A percentile compares a stretch with the other conserved stretches of the same genome.
These are phyloP conservation scores for Martes martes DNA, from an alignment of 2,113 vertebrate genomes.

Conservation along the genomic window DNA sequence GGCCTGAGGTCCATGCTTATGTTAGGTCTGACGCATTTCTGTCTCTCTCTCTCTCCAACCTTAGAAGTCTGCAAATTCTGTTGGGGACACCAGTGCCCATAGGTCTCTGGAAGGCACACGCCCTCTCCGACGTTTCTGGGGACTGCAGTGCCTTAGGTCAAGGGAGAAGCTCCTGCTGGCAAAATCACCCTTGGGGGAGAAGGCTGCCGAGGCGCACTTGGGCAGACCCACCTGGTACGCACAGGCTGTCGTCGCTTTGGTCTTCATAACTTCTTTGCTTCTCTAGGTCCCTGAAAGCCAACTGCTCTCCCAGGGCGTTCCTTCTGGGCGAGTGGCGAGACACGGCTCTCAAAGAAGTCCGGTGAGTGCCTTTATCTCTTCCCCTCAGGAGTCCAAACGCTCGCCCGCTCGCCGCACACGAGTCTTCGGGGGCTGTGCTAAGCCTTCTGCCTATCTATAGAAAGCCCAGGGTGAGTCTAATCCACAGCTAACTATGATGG, in stretches of 20 bases:
- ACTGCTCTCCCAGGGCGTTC: rapidly evolving
- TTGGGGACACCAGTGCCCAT: rapidly evolving
- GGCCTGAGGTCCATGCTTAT: rapidly evolving
- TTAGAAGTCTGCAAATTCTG: neutral
- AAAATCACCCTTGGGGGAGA: neutral
- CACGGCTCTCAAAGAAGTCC: neutral
- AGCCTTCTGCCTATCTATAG: neutral
- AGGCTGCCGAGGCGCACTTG: neutral
- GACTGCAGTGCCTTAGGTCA: neutral
- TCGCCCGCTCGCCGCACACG: neutral
- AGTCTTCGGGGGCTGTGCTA: neutral
- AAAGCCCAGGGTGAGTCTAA: neutral
- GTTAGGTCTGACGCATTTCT: neutral
- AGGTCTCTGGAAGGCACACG: neutral
- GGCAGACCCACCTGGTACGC: neutral
- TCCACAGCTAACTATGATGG: rapidly evolving
- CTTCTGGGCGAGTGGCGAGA: neutral
- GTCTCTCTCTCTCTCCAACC: neutral
- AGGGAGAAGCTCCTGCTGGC: neutral
- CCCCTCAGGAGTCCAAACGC: neutral
- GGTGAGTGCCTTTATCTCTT: neutral
- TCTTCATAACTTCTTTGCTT: neutral
- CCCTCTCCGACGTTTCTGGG: neutral
- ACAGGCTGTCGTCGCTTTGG: rapidly evolving
- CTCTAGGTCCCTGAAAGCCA: neutral